Conservation (phyloP, 2,888 invertebrate species). For the Electrophaes corylata region DNA sequence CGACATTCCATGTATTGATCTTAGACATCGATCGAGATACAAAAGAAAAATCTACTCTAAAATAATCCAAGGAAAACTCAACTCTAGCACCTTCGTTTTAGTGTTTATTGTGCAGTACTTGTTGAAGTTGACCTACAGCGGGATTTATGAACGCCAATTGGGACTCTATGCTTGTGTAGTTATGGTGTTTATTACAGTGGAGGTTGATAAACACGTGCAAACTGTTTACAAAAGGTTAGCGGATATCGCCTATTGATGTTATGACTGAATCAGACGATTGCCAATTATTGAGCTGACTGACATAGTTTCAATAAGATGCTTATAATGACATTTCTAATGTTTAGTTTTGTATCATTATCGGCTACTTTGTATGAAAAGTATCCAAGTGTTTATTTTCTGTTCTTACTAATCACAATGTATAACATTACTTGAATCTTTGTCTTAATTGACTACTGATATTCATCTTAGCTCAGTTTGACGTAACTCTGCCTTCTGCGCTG, state of each 20-base stretch:
- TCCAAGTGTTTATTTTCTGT: neutral
- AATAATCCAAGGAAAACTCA: conserved; percentile 19
- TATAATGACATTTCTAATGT: conserved; percentile 7
- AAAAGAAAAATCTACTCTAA: conserved; percentile 39
- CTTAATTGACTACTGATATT: too few relatives aligned
- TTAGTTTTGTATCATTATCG: conserved; percentile 16
- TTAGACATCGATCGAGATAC: conserved; percentile 64
- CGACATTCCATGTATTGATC: conserved; percentile 66
- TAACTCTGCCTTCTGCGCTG: too few relatives aligned
- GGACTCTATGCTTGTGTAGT: conserved; percentile 17
- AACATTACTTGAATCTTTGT: too few relatives aligned
- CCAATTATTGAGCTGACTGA: conserved; percentile 66
- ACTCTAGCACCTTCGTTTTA: neutral
- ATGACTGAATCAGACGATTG: conserved; percentile 71
- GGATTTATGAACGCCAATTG: conserved; percentile 11
- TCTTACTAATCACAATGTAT: too few relatives aligned
- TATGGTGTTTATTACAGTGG: conserved; percentile 43
- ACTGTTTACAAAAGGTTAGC: conserved; percentile 68
- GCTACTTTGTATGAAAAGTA: neutral
- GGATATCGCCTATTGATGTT: conserved; percentile 80
- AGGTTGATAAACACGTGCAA: conserved; percentile 60
- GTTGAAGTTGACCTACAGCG: neutral
- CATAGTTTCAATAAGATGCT: conserved; percentile 38
- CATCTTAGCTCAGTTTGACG: too few relatives aligned
- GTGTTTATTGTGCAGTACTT: neutral